Percentiles rank a stretch among this genome's conserved stretches.
These are phyloP conservation scores for Xenus cinereus DNA, from an alignment of 2,113 vertebrate genomes.

Conservation along the genomic window DNA sequence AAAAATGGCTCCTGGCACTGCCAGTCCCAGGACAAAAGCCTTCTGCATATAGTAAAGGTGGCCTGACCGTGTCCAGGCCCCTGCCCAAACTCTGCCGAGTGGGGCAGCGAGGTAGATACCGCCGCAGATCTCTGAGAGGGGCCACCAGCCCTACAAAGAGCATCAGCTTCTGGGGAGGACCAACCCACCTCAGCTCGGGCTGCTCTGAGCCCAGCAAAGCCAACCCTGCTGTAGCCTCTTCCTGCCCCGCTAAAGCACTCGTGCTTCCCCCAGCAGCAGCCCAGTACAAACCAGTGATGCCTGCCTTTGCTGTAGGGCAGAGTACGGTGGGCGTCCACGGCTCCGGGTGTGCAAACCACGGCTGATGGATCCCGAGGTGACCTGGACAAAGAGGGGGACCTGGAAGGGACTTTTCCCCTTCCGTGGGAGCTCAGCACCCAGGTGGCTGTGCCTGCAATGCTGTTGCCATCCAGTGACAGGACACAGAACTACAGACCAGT, in stretches of 20 bases:
- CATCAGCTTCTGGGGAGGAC: background rate
- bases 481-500: background rate
- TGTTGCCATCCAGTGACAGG: background rate
- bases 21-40: background rate
- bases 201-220: background rate
- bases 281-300: background rate
- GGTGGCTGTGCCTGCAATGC: background rate
- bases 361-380: background rate
- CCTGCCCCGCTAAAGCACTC: background rate
- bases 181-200: background rate
- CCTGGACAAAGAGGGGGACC: background rate
- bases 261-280: background rate
- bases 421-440: background rate
- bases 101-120: background rate
- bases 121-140: background rate
- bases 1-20: background rate
- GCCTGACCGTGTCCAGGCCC: background rate
- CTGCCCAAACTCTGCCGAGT: background rate
- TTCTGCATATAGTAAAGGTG: background rate
- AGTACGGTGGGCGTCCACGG: accelerated
- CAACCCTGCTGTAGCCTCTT: background rate
- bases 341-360: background rate
- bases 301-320: background rate
- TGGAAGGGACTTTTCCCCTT: background rate
- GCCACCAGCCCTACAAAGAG: background rate